phyloP scores from a whole-genome alignment of 2,113 vertebrate genomes.

The Parus major region DNA sequence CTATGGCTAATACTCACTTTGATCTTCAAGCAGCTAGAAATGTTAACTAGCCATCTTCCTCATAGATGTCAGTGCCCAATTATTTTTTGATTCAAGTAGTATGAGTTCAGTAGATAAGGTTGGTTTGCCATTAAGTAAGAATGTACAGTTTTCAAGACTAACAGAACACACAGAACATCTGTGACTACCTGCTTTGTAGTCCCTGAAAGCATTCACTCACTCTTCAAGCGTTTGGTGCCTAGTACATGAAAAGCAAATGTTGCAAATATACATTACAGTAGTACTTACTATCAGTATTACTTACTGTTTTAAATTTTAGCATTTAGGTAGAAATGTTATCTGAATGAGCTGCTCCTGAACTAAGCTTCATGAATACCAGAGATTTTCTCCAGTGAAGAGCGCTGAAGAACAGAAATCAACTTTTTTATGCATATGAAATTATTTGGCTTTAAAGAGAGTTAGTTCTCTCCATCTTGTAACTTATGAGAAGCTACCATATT shows the following conservation, averaged over 20 bases:
- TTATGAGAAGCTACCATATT: background rate
- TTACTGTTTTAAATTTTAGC: background rate
- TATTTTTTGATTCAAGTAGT: constrained; percentile 4
- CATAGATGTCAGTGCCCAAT: background rate
- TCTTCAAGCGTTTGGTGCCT: background rate
- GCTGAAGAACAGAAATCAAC: background rate
- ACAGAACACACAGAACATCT: background rate
- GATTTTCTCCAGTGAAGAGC: background rate
- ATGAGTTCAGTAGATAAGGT: background rate
- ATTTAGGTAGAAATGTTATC: background rate
- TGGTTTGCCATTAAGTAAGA: background rate
- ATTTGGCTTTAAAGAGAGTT: background rate
- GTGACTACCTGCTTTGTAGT: background rate
- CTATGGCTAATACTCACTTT: background rate
- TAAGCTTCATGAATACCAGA: background rate
- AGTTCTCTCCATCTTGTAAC: background rate
- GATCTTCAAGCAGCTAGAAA: constrained; percentile 24
- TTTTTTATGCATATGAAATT: background rate
- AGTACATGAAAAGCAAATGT: background rate
- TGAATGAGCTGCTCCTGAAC: background rate
- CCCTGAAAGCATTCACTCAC: background rate
- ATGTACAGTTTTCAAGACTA: background rate
- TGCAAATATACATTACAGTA: background rate
- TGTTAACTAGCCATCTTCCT: background rate
- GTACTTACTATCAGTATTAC: background rate